phyloP scores from a whole-genome alignment of 2,113 vertebrate genomes.

The Gallinago media region DNA sequence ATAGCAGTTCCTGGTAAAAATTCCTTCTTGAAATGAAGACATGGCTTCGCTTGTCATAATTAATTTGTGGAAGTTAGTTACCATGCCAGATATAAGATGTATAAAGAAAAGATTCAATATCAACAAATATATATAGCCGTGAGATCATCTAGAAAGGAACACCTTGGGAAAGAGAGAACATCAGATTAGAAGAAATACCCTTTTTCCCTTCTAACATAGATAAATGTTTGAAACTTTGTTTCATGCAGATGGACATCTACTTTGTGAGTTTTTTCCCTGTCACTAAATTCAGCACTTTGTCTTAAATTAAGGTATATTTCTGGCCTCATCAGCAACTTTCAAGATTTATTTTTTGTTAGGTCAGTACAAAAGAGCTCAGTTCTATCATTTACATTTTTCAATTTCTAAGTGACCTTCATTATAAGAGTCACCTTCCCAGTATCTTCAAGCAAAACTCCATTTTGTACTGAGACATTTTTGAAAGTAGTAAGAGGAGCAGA shows the following conservation, averaged over 20 bases:
- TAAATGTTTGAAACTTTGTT: not conserved
- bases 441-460: not conserved
- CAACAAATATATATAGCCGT: not conserved
- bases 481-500: not conserved
- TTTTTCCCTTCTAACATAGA: not conserved
- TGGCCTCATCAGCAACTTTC: not conserved
- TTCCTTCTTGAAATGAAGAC: not conserved
- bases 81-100: not conserved
- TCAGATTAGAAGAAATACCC: not conserved
- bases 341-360: not conserved
- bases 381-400: not conserved
- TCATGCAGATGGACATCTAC: not conserved
- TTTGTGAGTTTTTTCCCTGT: rapidly evolving
- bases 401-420: not conserved
- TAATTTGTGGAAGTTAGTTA: not conserved
- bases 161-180: not conserved
- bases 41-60: not conserved
- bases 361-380: not conserved
- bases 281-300: not conserved
- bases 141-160: not conserved
- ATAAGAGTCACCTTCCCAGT: not conserved
- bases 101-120: not conserved
- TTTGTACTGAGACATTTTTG: not conserved
- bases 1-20: not conserved
- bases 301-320: not conserved